Conservation (phyloP, 2,888 invertebrate species). For the Pristionchus mayeri region DNA sequence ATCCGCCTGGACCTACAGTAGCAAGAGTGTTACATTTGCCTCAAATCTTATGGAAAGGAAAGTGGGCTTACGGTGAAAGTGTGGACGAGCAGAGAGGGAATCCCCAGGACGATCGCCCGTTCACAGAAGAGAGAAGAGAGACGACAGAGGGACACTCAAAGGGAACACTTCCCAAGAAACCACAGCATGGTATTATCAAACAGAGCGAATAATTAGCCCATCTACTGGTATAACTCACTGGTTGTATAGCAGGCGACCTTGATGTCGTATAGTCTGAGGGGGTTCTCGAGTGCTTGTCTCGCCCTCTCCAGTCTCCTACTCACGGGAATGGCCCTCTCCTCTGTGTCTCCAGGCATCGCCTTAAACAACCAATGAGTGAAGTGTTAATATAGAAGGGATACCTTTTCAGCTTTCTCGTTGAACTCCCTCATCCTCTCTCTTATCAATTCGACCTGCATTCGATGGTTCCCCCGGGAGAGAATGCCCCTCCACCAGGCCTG, state of each 20-base stretch:
- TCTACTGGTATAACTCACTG: neutral
- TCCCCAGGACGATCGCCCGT: constrained; percentile 3
- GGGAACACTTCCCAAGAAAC: no score
- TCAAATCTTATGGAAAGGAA: no score
- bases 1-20: constrained; percentile 21
- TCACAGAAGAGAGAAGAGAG: constrained; percentile 29
- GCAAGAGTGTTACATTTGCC: no score
- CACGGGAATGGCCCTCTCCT: neutral
- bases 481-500: constrained; percentile 49
- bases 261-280: constrained; percentile 4
- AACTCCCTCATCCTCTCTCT: constrained; percentile 25
- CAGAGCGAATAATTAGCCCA: no score
- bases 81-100: constrained; percentile 10
- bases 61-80: neutral
- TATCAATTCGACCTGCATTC: constrained; percentile 4
- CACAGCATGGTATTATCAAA: no score
- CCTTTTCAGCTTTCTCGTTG: neutral
- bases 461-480: neutral
- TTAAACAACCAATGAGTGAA: no score
- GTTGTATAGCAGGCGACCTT: constrained; percentile 41
- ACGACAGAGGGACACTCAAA: constrained; percentile 37
- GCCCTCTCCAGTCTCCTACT: neutral
- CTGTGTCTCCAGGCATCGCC: neutral
- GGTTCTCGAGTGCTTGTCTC: neutral
- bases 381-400: no score